Base-by-base conservation (phyloP, 2,113 vertebrate genomes). In the Chitala chitala region DNA sequence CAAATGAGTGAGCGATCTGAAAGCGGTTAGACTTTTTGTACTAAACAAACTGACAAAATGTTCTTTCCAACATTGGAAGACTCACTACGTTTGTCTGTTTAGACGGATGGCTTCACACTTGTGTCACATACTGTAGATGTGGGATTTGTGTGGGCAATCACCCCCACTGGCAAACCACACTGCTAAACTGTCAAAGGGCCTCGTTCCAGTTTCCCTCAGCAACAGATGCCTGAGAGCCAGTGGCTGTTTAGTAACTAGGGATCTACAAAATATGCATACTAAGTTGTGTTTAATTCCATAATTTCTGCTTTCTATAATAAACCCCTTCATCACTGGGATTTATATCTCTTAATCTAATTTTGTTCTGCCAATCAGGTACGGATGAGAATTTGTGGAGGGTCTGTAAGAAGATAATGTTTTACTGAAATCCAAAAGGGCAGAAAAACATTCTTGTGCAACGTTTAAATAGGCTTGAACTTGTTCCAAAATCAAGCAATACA, bases 1-100 rank as follows among this genome's bases (percentile, higher is more conserved):
- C 59, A 15, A 51, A 51, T 33, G 33, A 31, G 29, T 33, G 50
- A 55, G 22, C 5, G 69, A 71, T 53, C 46, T 71, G 69, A 38
- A 46, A 68, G 64, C 64, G 29, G 54, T 59, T 9, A 40, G 22
- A 26, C 71, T 58, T n/a, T 17, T 55, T 38, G 40, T 59, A 38
- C 55, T 46, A 55, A 72, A 59, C 55, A 59, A 59, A 24, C 54
- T 44, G 42, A 72, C 71, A 72, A 58, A 59, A 44, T 24, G n/a
- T 26, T 72, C 20, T 59, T 72, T 72, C 46, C 38, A 59, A 24
- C 71, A 48, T 15, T 29, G 24, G 31, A 46, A 44, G 71, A 36
- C 33, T 59, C 7, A 38, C 40, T 72, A 42, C 5, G 5, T 10
- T 46, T 5, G 38, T 59, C 54, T 44, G 29, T 55, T n/a, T 42